These are phyloP conservation scores for Spisula solida DNA, from an alignment of 2,888 invertebrate species.

Conservation along the genomic window DNA sequence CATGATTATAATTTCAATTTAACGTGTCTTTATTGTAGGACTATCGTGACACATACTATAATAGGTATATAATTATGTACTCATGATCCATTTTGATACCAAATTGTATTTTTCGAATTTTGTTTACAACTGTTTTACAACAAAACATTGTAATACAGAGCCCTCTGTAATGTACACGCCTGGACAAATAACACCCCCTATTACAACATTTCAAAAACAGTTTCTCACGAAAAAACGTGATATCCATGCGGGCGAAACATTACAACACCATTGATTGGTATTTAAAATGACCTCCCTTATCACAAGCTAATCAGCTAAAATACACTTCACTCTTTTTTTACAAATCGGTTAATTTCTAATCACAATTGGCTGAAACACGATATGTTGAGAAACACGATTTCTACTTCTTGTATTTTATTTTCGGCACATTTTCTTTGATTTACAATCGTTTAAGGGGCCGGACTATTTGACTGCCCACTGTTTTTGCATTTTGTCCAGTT, in stretches of 20 bases:
- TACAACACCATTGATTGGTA: constrained; percentile 7
- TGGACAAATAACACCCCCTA: background rate
- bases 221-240: constrained; percentile 2
- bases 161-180: background rate
- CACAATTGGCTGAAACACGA: constrained; percentile 39
- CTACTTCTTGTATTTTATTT: constrained; percentile 47
- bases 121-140: too few relatives aligned
- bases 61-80: too few relatives aligned
- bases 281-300: constrained; percentile 20
- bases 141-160: too few relatives aligned
- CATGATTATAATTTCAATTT: too few relatives aligned
- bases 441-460: constrained; percentile 36
- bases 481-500: constrained; percentile 56
- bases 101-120: too few relatives aligned
- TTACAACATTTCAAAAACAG: background rate
- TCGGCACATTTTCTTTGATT: constrained; percentile 62
- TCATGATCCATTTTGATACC: too few relatives aligned
- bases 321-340: background rate
- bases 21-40: too few relatives aligned
- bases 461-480: constrained; percentile 54
- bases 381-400: constrained; percentile 62
- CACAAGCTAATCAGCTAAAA: background rate
- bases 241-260: background rate
- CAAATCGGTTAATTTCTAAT: constrained; percentile 7
- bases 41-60: too few relatives aligned